Evolutionary conservation across 2,113 vertebrate species (phyloP).

Genomic region (Barnardius zonarius): DNA sequence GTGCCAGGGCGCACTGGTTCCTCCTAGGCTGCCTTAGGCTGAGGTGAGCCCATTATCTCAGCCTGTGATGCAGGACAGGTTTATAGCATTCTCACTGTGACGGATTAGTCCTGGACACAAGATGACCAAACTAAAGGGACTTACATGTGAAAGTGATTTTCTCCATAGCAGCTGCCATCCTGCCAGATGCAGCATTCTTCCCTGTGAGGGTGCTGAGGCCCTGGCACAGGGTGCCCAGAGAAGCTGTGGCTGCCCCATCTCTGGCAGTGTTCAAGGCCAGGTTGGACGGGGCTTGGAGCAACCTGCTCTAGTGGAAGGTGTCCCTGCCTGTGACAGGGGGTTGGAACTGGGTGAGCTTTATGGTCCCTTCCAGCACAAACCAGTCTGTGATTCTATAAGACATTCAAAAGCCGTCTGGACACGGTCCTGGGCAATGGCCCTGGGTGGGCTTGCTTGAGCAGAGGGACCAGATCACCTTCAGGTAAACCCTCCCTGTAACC

Average conservation of each 20-base stretch:
- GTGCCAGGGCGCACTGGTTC: background rate
- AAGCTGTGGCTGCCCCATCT: background rate
- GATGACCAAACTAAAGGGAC: background rate
- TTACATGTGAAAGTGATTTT: background rate
- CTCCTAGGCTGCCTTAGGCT: background rate
- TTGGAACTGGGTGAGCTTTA: background rate
- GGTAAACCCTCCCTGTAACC: background rate
- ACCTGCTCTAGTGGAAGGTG: background rate
- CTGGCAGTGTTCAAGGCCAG: background rate
- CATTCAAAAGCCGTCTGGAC: background rate
- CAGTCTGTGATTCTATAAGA: background rate
- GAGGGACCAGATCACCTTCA: background rate
- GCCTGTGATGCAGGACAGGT: rapidly evolving
- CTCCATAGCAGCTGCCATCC: background rate
- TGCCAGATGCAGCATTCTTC: background rate
- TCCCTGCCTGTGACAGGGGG: background rate
- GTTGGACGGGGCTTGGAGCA: background rate
- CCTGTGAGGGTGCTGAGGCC: background rate
- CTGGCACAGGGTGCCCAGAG: background rate
- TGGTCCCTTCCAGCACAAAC: background rate
- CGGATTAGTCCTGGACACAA: background rate
- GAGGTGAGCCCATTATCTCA: background rate
- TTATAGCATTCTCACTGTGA: background rate
- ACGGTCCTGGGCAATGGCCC: background rate
- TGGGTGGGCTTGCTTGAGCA: background rate